Base-by-base conservation (phyloP, 1,140 invertebrate genomes). In the Mylabris phalerata region DNA sequence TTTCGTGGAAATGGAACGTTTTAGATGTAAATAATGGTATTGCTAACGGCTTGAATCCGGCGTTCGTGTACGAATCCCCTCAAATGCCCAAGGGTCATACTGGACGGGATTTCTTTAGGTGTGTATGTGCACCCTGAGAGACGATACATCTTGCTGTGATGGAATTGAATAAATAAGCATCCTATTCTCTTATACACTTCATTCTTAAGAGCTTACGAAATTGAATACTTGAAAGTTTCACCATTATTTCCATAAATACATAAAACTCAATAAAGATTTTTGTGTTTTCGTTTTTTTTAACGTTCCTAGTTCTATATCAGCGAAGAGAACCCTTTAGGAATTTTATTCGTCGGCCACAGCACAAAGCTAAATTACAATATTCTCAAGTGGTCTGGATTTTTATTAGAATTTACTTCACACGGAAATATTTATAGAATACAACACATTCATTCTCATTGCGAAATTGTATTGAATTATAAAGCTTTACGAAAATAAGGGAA, bases 161-260 rank as follows among this genome's bases (percentile, higher is more conserved):
- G 52, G 59, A 60, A 47, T 51, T 55, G 59, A 60, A 60, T 60
- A 60, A 60, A 55, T 60, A 60, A 55, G 51, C 51, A 55, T 60
- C 55, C 59, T 60, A 60, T 60, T 60, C 52, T 60, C 54, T 55
- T 54, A 48, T 46, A 40, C 39, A 60, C 43, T 60, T 55, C 51
- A 19, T 50, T 48, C 51, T 42, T 50, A 50, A 60, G 48, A 49
- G 46, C 52, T 54, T 43, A 32, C 50, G 19, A 55, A 57, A 57
- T 54, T 54, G 42, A 54, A 54, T 54, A 54, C 46, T 54, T 54
- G 38, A 54, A 42, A 54, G 42, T 54, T 46, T 26, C 10, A 45
- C 40, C 51, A 54, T 54, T 54, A 54, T 54, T 54, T 42, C 42
- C 51, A 54, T 54, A 54, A 54, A 54, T 54, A 54, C 51, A 54